Conservation (phyloP, 1,140 invertebrate species). For the Drosophila ambigua region DNA sequence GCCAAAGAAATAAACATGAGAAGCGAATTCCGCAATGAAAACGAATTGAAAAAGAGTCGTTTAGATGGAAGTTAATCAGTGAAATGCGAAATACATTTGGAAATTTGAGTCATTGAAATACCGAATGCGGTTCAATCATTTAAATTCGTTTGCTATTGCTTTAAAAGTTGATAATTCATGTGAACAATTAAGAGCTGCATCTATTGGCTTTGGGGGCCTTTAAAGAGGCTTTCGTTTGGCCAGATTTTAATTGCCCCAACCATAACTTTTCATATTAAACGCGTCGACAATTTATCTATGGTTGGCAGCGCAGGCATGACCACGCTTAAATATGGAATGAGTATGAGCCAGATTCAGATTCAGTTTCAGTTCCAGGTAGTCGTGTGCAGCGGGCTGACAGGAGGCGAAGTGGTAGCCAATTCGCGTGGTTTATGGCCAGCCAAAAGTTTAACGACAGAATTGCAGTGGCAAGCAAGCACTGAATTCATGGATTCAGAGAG, state of each 20-base stretch:
- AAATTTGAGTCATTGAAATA: no score
- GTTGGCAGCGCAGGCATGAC: slow-evolving; percentile 64
- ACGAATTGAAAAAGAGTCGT: no score
- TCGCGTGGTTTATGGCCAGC: slow-evolving; percentile 66
- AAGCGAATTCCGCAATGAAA: neutral
- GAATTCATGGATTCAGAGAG: slow-evolving; percentile 41
- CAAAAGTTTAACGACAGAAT: slow-evolving; percentile 59
- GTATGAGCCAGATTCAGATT: slow-evolving; percentile 52
- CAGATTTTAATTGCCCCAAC: slow-evolving; percentile 60
- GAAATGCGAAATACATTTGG: no score
- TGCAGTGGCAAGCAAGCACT: slow-evolving; percentile 36
- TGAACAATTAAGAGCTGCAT: neutral
- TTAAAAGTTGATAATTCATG: neutral
- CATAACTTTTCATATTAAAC: slow-evolving; percentile 80
- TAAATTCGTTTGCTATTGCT: no score
- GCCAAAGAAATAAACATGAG: slow-evolving; percentile 2
- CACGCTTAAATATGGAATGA: slow-evolving; percentile 74
- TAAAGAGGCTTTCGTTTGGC: slow-evolving; percentile 33
- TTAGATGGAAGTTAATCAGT: no score
- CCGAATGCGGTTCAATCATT: no score
- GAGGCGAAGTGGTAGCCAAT: slow-evolving; percentile 17
- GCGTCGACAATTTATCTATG: slow-evolving; percentile 73
- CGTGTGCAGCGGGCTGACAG: neutral
- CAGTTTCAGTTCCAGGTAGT: slow-evolving; percentile 8
- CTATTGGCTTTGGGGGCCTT: slow-evolving; percentile 29